These are phyloP conservation scores for Henricia sp. DNA, from an alignment of 53 echinoderm and acorn worm genomes.

Conservation along the genomic window DNA sequence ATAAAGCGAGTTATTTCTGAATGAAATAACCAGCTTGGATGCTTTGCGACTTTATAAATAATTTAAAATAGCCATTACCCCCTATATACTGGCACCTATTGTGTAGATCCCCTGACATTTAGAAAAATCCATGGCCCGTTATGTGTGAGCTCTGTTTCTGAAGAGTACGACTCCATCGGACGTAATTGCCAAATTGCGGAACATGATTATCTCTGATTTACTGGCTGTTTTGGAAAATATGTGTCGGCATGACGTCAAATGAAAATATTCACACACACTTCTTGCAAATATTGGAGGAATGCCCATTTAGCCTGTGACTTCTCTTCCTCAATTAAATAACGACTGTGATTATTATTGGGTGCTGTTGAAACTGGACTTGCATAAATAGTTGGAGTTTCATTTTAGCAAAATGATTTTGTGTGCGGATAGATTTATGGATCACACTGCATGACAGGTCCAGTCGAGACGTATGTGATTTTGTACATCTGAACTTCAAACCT, in stretches of 20 bases:
- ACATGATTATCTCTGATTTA: slow-evolving; percentile 55
- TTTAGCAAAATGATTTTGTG: slow-evolving; percentile 17
- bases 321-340: slow-evolving; percentile 11
- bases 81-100: neutral
- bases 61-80: neutral
- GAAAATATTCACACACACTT: slow-evolving; percentile 37
- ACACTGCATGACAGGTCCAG: neutral
- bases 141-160: slow-evolving; percentile 34
- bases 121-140: neutral
- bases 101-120: slow-evolving; percentile 39
- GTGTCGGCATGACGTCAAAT: slow-evolving; percentile 29
- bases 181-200: slow-evolving; percentile 55
- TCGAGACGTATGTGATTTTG: neutral
- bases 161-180: slow-evolving; percentile 11
- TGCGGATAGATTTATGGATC: slow-evolving; percentile 34
- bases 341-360: slow-evolving; percentile 57
- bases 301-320: neutral
- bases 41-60: neutral
- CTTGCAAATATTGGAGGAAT: neutral
- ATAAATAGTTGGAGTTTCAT: slow-evolving; percentile 51
- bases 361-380: slow-evolving; percentile 17
- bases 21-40: neutral
- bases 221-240: slow-evolving; percentile 33
- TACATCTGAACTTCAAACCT: too few relatives aligned
- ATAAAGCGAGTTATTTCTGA: neutral